Evolutionary conservation across 2,113 vertebrate species (phyloP), one percentile per base, ranked within the genome.

Genomic region (Gavialis gangeticus): DNA sequence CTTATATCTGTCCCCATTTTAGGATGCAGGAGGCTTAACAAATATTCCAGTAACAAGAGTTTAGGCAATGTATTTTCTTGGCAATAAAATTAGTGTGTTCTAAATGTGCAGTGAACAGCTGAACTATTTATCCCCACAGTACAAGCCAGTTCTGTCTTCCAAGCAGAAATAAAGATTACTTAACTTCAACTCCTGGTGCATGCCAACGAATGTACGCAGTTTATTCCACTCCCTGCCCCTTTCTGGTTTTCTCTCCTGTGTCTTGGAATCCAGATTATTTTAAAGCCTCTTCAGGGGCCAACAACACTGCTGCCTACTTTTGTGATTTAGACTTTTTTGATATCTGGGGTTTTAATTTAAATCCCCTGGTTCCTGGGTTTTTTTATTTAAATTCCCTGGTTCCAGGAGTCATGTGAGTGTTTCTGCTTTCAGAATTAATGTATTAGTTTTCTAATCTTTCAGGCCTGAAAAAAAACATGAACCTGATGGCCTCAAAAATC

Each of bases 21-120:
- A 19, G 71, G 81, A 30, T 1, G 30, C 16, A 5, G 58, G 46
- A 30, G 25, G 24, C 2, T 0, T 7, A 16, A 57, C 0, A 37
- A 25, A 64, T 58, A 30, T 12, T 28, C 80, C 58, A 83, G 79
- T 58, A 79, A 27, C 5, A 46, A 46, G 46, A 12, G 54, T 34
- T 60, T 73, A 28, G 88, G 57, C 27, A 14, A 58, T 0, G 4
- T 30, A 24, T 75, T 75, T 88, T 75, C 59, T 37, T 55, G 24
- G 58, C 10, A 60, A 9, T 5, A 5, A 60, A 66, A 62, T 22
- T 17, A 34, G 75, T 2, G 16, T 21, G 46, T 54, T 59, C 73
- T 12, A 24, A 58, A 64, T 22, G 5, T 58, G 62, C 66, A 79
- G 5, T 8, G 66, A 67, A 60, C 75, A 56, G 55, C 21, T 25